phyloP scores from a whole-genome alignment of 2,888 invertebrate genomes.

The Geotrupes spiniger region DNA sequence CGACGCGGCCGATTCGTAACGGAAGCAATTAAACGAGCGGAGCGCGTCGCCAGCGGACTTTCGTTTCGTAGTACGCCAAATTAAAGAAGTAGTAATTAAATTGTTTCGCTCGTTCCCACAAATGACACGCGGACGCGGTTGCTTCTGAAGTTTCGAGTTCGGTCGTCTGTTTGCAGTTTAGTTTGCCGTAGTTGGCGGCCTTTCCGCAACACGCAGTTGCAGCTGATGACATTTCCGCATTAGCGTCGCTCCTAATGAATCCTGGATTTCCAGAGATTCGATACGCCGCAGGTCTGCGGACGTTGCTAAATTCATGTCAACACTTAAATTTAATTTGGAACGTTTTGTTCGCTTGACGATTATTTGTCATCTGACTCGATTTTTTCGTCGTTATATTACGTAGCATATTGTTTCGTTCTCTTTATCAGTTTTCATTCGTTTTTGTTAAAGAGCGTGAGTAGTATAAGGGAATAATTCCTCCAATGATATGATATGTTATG shows the following conservation, averaged over 20 bases:
- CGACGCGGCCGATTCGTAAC: not conserved
- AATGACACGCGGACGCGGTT: conserved; percentile 21
- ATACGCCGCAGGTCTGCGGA: too few species aligned
- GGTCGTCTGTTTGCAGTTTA: conserved; percentile 17
- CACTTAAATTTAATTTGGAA: too few species aligned
- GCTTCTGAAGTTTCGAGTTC: conserved; percentile 15
- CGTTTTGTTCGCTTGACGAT: too few species aligned
- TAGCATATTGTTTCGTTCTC: too few species aligned
- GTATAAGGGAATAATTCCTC: too few species aligned
- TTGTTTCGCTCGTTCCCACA: conserved; percentile 28
- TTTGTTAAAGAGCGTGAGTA: too few species aligned
- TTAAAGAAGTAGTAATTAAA: conserved; percentile 32
- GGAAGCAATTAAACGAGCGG: conserved; percentile 1
- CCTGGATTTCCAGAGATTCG: not conserved
- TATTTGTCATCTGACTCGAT: too few species aligned
- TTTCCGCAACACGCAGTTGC: conserved; percentile 7
- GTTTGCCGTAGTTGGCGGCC: conserved; percentile 11
- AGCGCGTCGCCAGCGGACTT: not conserved
- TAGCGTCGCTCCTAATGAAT: conserved; percentile 3
- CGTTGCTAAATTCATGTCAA: too few species aligned
- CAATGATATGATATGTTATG: too few species aligned
- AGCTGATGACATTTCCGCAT: conserved; percentile 7
- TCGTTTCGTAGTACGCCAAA: conserved; percentile 13
- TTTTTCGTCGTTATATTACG: too few species aligned
- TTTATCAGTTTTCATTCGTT: too few species aligned